Evolutionary conservation across 2,113 vertebrate genomes (phyloP), one percentile per base, ranked within the genome.

Genomic region (Petrocephalus microphthalmus): DNA sequence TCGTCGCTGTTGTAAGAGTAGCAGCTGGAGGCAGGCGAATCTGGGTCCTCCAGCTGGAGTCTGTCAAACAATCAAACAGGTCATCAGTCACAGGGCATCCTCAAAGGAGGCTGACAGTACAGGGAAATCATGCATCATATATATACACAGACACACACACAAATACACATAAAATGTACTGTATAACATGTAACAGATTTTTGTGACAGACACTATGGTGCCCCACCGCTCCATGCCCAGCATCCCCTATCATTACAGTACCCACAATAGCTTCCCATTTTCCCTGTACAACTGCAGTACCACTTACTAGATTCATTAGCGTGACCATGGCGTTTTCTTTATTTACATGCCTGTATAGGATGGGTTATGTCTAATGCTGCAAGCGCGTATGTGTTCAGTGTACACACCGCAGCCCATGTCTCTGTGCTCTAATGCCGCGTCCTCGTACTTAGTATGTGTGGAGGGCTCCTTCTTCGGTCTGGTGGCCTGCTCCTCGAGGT

Each of bases 1-100:
- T 90, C 90, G 45, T 89, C 88, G 17, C 89, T 88, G 56, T 78
- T 42, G 74, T 57, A 71, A 25, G 87, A 90, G 49, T 53, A 85
- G 81, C 52, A 49, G 78, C 90, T 91, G 10, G 89, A 91, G 7
- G 74, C 83, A 29, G 89, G 87, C 0, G 91, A 91, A 57, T 91
- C 87, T 17, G 47, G 84, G 83, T 88, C 90, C 7, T 87, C 5
- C 54, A 92, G 81, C 37, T 64, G 74, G 56, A 92, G 33, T 78
- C 67, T 91, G 53, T 25, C 29, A 64, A 52, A 13, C 25, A 88
- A 90, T 52, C n/a, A 47, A 51, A 84, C 49, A 53, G n/a, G 25
- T 37, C 11, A 54, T 53, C 22, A 87, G 22, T 22, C 22, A 87
- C 19, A 87, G n/a, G 78, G 17, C 45, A 4, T 22, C n/a, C 1